Evolutionary conservation across 2,888 invertebrate genomes (phyloP), one percentile per base, ranked within the genome.

Genomic region (Nysson spinosus): DNA sequence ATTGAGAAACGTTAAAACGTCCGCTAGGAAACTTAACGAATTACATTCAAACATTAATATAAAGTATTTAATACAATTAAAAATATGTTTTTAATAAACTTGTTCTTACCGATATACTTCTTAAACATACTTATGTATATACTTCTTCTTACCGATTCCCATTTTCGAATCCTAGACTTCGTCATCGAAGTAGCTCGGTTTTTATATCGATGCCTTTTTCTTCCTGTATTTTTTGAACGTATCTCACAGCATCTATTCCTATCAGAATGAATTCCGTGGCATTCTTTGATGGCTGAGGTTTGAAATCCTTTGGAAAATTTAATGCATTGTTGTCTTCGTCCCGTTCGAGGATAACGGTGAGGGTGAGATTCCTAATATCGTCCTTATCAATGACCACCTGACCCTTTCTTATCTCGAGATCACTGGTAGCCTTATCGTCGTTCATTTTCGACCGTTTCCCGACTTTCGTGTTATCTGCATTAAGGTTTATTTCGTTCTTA

Each of bases 231-330:
- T 43, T 71, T 39, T 73, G 69, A 40, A 80, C 69, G 19, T 76
- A 80, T 19, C 66, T 79, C 12, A 80, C 60, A 1, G 79, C 79
- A 11, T 81, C 78, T 68, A 74, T 78, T n/a, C 81, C 81, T 5
- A 44, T 20, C 3, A 79, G 50, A 16, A 66, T 68, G 4, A 77
- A 77, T 30, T 74, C 70, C 26, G 78, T 78, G 20, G 43, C 34
- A 7, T 80, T 80, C 3, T 37, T 46, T 3, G 74, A 39, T 7
- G 81, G 77, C 17, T 72, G 77, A 4, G 77, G 70, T 9, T 60
- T 26, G 11, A 80, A 79, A 42, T 81, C 67, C 40, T 72, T 79
- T 1, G 78, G 81, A 30, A 80, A 80, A 43, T 79, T 80, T 3
- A 62, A 9, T 1, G 69, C 17, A 3, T 42, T 55, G 32, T 68